A percentile compares a stretch with the other conserved stretches of the same genome.
These are phyloP conservation scores for Festucalex cinctus DNA, from an alignment of 2,113 vertebrate genomes.

Conservation along the genomic window DNA sequence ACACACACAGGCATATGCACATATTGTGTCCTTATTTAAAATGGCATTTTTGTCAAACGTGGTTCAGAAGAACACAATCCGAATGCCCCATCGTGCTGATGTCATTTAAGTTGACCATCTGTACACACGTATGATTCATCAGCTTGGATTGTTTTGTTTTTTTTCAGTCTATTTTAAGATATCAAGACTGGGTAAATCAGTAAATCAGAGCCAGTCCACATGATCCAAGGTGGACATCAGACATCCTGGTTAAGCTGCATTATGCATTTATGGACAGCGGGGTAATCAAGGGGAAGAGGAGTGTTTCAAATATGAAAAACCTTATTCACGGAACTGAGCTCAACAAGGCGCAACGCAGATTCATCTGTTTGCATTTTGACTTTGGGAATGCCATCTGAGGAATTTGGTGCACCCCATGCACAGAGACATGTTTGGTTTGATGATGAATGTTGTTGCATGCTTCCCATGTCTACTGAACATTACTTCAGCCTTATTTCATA, in stretches of 20 bases:
- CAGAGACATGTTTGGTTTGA: not conserved
- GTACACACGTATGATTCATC: too few species aligned
- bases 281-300: not conserved
- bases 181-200: not conserved
- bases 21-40: too few species aligned
- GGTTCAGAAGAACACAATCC: too few species aligned
- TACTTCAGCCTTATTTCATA: not conserved
- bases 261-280: slow-evolving; percentile 32
- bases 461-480: not conserved
- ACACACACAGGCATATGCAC: too few species aligned
- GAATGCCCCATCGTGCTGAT: too few species aligned
- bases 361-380: slow-evolving; percentile 18
- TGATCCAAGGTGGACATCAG: slow-evolving; percentile 25
- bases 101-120: too few species aligned
- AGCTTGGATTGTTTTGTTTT: too few species aligned
- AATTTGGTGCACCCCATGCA: not conserved
- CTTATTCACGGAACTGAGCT: slow-evolving; percentile 29
- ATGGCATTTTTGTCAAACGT: too few species aligned
- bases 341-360: slow-evolving; percentile 38
- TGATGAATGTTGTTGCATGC: not conserved
- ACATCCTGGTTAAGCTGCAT: slow-evolving; percentile 40
- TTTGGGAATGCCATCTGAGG: slow-evolving; percentile 37
- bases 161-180: not conserved
- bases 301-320: slow-evolving; percentile 26
- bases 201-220: not conserved